A percentile compares a stretch with the other conserved stretches of the same genome.
phyloP scores from a whole-genome alignment of 2,888 invertebrate species.

The Epsilonema sp. region DNA sequence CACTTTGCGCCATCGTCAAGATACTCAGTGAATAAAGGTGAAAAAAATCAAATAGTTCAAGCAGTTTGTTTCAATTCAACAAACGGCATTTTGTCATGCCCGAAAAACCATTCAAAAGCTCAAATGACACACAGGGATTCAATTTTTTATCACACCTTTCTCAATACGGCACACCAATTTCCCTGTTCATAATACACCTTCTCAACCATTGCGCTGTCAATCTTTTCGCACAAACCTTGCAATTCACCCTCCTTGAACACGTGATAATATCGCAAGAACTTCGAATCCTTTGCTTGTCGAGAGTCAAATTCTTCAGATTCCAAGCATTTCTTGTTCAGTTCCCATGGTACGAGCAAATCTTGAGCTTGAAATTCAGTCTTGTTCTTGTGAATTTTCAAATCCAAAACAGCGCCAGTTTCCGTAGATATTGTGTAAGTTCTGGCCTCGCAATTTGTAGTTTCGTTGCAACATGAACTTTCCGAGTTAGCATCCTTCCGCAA shows the following conservation, averaged over 20 bases:
- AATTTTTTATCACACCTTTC: too few species aligned
- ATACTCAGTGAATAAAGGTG: too few species aligned
- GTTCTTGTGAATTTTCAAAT: conserved; percentile 64
- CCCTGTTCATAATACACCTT: conserved; percentile 21
- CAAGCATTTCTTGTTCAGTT: conserved; percentile 35
- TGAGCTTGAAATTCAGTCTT: conserved; percentile 68
- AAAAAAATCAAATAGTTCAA: too few species aligned
- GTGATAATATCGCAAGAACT: conserved; percentile 22
- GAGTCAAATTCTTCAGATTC: not conserved
- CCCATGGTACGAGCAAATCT: conserved; percentile 91
- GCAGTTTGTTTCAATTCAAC: too few species aligned
- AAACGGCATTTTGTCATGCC: too few species aligned
- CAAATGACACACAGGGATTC: too few species aligned
- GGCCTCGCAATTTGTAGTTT: conserved; percentile 3
- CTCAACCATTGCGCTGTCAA: conserved; percentile 13
- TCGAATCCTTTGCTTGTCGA: not conserved
- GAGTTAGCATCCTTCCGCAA: conserved; percentile 33
- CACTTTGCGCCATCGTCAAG: too few species aligned
- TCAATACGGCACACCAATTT: conserved; percentile 21
- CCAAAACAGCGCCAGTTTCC: too few species aligned
- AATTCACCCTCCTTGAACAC: conserved; percentile 24
- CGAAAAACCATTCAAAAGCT: too few species aligned
- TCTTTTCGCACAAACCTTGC: conserved; percentile 13
- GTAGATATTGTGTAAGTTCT: too few species aligned
- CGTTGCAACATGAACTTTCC: conserved; percentile 33